phyloP scores from a whole-genome alignment of 2,888 invertebrate genomes.

The Dione juno region DNA sequence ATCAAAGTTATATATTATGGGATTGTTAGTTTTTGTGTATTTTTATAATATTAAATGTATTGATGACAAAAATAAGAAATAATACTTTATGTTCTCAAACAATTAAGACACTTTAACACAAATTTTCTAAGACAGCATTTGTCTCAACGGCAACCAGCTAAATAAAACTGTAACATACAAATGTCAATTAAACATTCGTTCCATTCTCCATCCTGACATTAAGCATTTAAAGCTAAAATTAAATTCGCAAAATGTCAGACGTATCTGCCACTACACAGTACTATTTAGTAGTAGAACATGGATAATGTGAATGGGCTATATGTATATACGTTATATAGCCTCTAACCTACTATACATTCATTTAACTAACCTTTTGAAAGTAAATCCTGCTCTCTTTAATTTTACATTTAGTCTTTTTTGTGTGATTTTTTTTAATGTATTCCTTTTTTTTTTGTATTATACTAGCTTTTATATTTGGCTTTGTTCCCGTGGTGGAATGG shows the following conservation, averaged over 20 bases:
- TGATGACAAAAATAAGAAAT: too few relatives aligned
- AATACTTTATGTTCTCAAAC: background rate
- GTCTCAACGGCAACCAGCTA: background rate
- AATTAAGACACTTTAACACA: background rate
- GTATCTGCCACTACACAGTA: slow-evolving; percentile 12
- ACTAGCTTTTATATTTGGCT: too few relatives aligned
- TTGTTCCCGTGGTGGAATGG: too few relatives aligned
- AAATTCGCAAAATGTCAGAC: slow-evolving; percentile 17
- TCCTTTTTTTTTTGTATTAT: background rate
- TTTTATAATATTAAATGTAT: too few relatives aligned
- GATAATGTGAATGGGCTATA: slow-evolving; percentile 3
- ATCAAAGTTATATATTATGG: too few relatives aligned
- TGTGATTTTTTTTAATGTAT: background rate
- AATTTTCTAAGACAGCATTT: background rate
- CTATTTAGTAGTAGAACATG: slow-evolving; percentile 19
- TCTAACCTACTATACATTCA: slow-evolving; percentile 10
- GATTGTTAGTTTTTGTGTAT: too few relatives aligned
- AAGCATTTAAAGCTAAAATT: slow-evolving; percentile 17
- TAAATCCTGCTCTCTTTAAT: slow-evolving; percentile 1
- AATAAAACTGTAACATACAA: background rate
- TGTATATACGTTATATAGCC: background rate
- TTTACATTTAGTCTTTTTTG: slow-evolving; percentile 1
- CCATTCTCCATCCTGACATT: background rate
- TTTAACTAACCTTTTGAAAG: slow-evolving; percentile 17
- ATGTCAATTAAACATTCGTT: background rate